Conservation (phyloP, 2,113 vertebrate genomes). For the Litocranius walleri region DNA sequence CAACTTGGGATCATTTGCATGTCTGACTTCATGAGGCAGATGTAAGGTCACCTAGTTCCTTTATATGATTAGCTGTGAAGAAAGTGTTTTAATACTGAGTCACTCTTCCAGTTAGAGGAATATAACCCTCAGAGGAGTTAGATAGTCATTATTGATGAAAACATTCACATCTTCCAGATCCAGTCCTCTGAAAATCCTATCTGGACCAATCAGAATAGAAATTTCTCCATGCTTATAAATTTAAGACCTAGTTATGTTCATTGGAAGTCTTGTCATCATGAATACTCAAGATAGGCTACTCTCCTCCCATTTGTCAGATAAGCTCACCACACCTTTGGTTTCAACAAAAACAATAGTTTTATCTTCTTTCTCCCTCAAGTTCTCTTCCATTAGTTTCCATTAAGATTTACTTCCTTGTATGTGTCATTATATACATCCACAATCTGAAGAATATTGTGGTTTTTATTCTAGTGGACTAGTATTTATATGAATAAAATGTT, state of each 20-base stretch:
- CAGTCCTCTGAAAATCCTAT: constrained; percentile 89
- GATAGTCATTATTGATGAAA: constrained; percentile 94
- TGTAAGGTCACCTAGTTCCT: too few species aligned
- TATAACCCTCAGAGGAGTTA: constrained; percentile 91
- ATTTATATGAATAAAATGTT: constrained; percentile 90
- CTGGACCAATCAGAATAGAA: constrained; percentile 89
- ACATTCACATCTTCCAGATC: constrained; percentile 96
- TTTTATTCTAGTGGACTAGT: constrained; percentile 87
- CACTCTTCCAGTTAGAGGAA: constrained; percentile 91
- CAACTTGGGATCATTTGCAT: constrained; percentile 91
- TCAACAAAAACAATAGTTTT: constrained; percentile 91
- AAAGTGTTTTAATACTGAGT: constrained; percentile 92
- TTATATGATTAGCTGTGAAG: constrained; percentile 78
- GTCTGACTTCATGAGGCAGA: constrained; percentile 79
- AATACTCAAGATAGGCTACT: constrained; percentile 90
- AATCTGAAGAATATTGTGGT: constrained; percentile 91
- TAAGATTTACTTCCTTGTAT: constrained; percentile 89
- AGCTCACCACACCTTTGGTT: constrained; percentile 90
- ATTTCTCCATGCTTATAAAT: constrained; percentile 90
- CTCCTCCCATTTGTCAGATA: constrained; percentile 89
- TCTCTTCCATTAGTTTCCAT: constrained; percentile 87
- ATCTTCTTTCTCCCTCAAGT: constrained; percentile 91
- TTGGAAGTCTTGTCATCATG: constrained; percentile 92
- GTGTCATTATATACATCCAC: constrained; percentile 89
- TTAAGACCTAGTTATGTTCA: constrained; percentile 90